Evolutionary conservation across 2,888 invertebrate species (phyloP).

Genomic region (Scaptomyza caliginosa): DNA sequence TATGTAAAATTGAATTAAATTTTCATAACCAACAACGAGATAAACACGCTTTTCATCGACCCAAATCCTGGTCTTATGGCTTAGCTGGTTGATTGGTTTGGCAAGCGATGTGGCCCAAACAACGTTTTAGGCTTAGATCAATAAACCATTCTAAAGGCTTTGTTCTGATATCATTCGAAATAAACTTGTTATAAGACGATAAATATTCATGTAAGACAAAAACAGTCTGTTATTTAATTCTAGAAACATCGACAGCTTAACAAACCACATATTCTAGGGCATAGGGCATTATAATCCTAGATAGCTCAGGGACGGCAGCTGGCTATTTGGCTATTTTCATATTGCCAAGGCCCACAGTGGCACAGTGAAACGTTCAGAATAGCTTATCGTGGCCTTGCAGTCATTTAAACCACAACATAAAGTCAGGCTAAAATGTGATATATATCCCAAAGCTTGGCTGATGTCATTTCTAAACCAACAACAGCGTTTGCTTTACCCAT

Average conservation of each 20-base stretch:
- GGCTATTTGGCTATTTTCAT: constrained; percentile 25
- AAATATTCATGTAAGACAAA: too few relatives aligned
- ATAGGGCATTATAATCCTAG: constrained; percentile 12
- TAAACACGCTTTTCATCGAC: background rate
- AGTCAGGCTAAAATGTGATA: constrained; percentile 51
- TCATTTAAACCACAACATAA: constrained; percentile 19
- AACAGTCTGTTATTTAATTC: too few relatives aligned
- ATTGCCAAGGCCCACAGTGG: constrained; percentile 1
- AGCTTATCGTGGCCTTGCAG: constrained; percentile 6
- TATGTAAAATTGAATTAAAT: background rate
- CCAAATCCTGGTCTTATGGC: background rate
- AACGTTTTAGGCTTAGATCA: background rate
- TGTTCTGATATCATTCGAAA: background rate
- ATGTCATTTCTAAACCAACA: constrained; percentile 54
- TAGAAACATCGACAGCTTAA: too few relatives aligned
- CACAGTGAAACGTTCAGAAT: background rate
- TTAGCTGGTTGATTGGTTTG: constrained; percentile 3
- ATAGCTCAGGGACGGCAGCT: constrained; percentile 18
- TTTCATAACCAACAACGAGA: background rate
- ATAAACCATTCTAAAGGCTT: background rate
- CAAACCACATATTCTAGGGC: constrained; percentile 30
- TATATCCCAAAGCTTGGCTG: constrained; percentile 33
- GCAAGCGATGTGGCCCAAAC: background rate
- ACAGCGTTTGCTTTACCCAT: constrained; percentile 19
- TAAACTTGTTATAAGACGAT: too few relatives aligned